Percentiles rank a stretch among this genome's conserved stretches.
Conservation (phyloP, 2,888 invertebrate genomes). For the Stenoptilia bipunctidactyla region DNA sequence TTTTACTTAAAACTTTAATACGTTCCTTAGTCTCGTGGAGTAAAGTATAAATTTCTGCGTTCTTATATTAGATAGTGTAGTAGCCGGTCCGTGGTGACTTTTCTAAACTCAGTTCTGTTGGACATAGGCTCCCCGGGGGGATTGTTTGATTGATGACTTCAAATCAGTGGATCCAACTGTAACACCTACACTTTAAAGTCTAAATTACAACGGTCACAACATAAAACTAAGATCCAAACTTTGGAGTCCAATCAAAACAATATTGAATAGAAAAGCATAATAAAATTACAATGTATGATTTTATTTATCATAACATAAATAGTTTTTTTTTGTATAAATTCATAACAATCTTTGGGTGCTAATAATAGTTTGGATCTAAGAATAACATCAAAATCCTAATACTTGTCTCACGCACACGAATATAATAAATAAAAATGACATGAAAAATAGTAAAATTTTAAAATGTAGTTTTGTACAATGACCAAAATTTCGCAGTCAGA, state of each 20-base stretch:
- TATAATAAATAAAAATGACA: constrained; percentile 28
- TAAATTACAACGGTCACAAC: constrained; percentile 2
- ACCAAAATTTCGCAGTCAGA: constrained; percentile 38
- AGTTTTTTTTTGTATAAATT: constrained; percentile 62
- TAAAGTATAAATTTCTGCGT: constrained; percentile 7
- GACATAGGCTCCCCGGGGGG: constrained; percentile 51
- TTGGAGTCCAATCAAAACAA: constrained; percentile 38
- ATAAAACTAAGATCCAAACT: constrained; percentile 30
- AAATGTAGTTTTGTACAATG: constrained; percentile 31
- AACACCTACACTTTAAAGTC: constrained; percentile 18
- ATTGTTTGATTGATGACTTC: constrained; percentile 68
- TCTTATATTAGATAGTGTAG: constrained; percentile 15
- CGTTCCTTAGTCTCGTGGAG: too few species aligned
- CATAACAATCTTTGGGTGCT: constrained; percentile 71
- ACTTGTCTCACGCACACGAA: constrained; percentile 11
- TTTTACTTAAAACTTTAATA: too few species aligned
- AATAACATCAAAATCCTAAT: constrained; percentile 40
- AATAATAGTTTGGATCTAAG: constrained; percentile 50
- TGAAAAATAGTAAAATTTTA: too few species aligned
- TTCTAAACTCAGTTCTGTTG: constrained; percentile 62
- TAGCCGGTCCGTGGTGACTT: constrained; percentile 58
- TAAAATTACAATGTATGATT: constrained; percentile 35
- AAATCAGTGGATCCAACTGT: constrained; percentile 62
- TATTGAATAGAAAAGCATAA: constrained; percentile 26
- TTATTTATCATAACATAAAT: constrained; percentile 70